phyloP scores from a whole-genome alignment of 2,113 vertebrate species.

The Oryctolagus cuniculus region DNA sequence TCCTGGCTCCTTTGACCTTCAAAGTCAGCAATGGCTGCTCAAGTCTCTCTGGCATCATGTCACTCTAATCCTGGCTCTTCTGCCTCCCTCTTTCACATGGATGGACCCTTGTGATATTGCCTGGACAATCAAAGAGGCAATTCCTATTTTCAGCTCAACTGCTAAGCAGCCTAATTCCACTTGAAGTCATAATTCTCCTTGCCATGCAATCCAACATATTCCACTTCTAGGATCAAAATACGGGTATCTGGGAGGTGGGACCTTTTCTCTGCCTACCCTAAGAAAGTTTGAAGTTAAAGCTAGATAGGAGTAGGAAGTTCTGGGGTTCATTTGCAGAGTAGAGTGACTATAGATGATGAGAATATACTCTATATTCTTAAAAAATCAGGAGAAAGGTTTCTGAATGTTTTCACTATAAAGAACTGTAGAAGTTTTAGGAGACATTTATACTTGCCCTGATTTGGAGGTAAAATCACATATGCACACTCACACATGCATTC shows the following conservation, averaged over 20 bases:
- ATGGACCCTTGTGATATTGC: not conserved
- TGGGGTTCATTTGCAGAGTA: too few species aligned
- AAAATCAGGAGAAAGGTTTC: too few species aligned
- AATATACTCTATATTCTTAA: too few species aligned
- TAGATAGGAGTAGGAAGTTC: too few species aligned
- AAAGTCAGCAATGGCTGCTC: not conserved
- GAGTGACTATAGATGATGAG: too few species aligned
- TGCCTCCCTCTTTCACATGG: not conserved
- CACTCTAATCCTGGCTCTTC: not conserved
- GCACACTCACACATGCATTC: too few species aligned
- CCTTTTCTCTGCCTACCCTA: not conserved
- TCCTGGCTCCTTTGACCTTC: not conserved
- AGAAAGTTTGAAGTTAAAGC: not conserved
- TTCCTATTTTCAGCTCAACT: not conserved
- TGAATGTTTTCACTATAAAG: too few species aligned
- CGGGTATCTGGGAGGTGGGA: not conserved
- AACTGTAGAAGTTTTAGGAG: too few species aligned
- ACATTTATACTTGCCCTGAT: too few species aligned
- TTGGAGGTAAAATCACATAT: too few species aligned
- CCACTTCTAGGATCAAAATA: not conserved
- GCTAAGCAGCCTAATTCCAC: not conserved
- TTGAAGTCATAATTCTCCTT: not conserved
- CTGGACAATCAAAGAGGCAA: not conserved
- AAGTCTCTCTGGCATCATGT: not conserved
- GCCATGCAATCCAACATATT: not conserved